These are phyloP conservation scores for Catamblyrhynchus diadema DNA, from an alignment of 2,797 vertebrate genomes.

Conservation along the genomic window DNA sequence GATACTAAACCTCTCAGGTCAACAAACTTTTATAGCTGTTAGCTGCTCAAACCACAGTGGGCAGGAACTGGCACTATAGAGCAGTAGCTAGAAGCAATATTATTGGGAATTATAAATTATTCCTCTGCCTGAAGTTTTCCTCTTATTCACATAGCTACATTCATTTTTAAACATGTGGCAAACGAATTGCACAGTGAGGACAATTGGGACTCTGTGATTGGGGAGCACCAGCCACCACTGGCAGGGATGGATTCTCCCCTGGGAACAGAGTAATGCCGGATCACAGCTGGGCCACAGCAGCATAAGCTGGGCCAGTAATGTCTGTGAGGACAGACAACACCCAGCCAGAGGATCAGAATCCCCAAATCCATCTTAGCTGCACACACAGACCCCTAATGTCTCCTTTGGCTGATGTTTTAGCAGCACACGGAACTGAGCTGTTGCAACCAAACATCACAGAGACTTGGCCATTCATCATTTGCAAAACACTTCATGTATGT, in stretches of 20 bases:
- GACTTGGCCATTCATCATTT: background rate
- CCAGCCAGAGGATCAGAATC: background rate
- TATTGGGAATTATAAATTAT: conserved; percentile 62
- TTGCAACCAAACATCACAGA: conserved; percentile 39
- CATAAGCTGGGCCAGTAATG: background rate
- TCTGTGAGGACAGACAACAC: background rate
- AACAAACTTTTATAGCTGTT: conserved; percentile 80
- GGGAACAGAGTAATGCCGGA: background rate
- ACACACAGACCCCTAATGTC: background rate
- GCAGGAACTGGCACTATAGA: conserved; percentile 68
- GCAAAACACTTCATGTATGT: background rate
- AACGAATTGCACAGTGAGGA: conserved; percentile 11
- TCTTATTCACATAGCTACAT: conserved; percentile 60
- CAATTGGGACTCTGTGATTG: conserved; percentile 52
- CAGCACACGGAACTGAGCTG: background rate
- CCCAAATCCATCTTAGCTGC: background rate
- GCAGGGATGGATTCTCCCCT: conserved; percentile 1
- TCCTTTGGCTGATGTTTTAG: background rate
- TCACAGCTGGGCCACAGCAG: background rate
- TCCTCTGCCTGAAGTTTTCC: conserved; percentile 62
- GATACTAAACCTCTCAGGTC: conserved; percentile 80
- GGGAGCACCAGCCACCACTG: background rate
- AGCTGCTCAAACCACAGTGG: conserved; percentile 74
- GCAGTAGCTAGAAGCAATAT: conserved; percentile 67
- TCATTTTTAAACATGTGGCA: conserved; percentile 63